A percentile compares a stretch with the other conserved stretches of the same genome.
Conservation (phyloP, 2,888 invertebrate genomes). For the Drosophila affinis region DNA sequence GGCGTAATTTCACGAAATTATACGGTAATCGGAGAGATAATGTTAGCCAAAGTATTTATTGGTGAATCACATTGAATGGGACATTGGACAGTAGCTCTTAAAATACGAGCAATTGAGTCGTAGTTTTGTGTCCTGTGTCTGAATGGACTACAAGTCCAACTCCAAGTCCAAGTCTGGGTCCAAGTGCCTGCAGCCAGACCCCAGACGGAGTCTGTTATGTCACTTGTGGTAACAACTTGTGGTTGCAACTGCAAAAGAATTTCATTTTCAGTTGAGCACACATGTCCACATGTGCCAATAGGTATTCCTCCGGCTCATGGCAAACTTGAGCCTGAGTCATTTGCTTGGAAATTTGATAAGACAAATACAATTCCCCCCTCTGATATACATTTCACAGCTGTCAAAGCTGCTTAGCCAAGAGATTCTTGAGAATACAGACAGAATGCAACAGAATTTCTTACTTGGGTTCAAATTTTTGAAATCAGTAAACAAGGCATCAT, state of each 20-base stretch:
- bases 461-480: too few relatives aligned
- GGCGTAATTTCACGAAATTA: constrained; percentile 24
- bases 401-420: not conserved
- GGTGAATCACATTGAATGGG: not conserved
- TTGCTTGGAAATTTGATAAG: constrained; percentile 9
- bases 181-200: constrained; percentile 1
- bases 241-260: not conserved
- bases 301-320: not conserved
- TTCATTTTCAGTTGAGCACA: constrained; percentile 1
- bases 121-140: not conserved
- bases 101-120: not conserved
- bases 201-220: constrained; percentile 50
- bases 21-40: constrained; percentile 2
- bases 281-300: constrained; percentile 1
- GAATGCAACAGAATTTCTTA: too few relatives aligned
- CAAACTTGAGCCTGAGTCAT: constrained; percentile 20
- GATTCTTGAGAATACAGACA: not conserved
- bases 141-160: constrained; percentile 11
- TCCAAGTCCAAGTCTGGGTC: constrained; percentile 6
- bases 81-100: too few relatives aligned
- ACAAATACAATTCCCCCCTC: constrained; percentile 14
- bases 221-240: constrained; percentile 24
- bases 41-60: not conserved
- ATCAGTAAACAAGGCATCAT: constrained; percentile 7
- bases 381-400: not conserved